These are phyloP conservation scores for Pollenia angustigena DNA, from an alignment of 2,888 invertebrate species.

Conservation along the genomic window DNA sequence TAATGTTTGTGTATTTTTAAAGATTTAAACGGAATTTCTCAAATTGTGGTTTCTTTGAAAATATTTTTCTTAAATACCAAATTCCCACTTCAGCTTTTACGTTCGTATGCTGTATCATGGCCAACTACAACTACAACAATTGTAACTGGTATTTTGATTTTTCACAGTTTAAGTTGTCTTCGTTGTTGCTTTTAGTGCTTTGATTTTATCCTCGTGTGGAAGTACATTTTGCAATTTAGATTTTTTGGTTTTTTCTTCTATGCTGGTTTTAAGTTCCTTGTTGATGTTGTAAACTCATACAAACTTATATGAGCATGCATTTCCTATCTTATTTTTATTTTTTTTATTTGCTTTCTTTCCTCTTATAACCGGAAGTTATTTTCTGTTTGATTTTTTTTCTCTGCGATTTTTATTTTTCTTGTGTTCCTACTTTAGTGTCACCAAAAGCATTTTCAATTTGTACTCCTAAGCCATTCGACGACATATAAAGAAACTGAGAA, in stretches of 20 bases:
- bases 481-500: background rate
- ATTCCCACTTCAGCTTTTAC: background rate
- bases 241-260: conserved; percentile 19
- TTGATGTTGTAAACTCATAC: conserved; percentile 1
- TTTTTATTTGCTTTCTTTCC: conserved; percentile 20
- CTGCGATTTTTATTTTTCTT: conserved; percentile 23
- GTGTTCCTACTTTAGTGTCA: conserved; percentile 52
- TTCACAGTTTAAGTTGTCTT: background rate
- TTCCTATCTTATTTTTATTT: conserved; percentile 1
- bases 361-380: conserved; percentile 67
- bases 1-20: too few species aligned
- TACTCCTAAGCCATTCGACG: conserved; percentile 39
- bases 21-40: too few species aligned
- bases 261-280: conserved; percentile 12
- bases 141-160: background rate
- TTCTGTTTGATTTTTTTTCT: conserved; percentile 54
- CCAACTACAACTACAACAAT: conserved; percentile 1
- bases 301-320: background rate
- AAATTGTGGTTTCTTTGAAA: too few species aligned
- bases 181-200: background rate
- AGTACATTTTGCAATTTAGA: conserved; percentile 45
- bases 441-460: conserved; percentile 65
- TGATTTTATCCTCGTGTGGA: conserved; percentile 17
- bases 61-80: background rate
- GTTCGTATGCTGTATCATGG: background rate